phyloP scores from a whole-genome alignment of 1,140 invertebrate species.

The Chrysomallon squamiferum region DNA sequence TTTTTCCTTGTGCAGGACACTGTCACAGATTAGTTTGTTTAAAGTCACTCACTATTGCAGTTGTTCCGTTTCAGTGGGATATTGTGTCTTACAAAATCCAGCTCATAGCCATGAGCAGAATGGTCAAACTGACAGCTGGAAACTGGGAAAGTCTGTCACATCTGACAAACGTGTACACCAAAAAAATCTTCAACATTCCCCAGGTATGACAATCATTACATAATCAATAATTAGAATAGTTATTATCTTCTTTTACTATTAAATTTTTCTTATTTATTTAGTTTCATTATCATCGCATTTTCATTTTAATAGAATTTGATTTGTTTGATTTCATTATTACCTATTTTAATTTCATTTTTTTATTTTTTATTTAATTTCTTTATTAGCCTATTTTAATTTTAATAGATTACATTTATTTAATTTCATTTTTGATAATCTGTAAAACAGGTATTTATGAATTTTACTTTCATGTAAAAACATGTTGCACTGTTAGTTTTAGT shows the following conservation, averaged over 20 bases:
- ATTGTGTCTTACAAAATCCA: conserved; percentile 61
- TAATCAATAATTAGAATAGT: conserved; percentile 4
- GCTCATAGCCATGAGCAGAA: conserved; percentile 57
- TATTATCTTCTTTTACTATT: neutral
- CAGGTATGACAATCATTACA: too few relatives aligned
- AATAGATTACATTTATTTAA: too few relatives aligned
- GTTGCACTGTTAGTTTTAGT: too few relatives aligned
- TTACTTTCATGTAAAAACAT: too few relatives aligned
- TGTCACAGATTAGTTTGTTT: neutral
- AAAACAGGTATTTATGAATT: too few relatives aligned
- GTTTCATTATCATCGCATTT: neutral
- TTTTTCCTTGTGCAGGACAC: neutral
- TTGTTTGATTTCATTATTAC: too few relatives aligned
- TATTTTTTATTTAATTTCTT: too few relatives aligned
- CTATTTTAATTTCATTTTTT: too few relatives aligned
- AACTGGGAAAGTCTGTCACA: conserved; percentile 63
- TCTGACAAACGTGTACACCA: conserved; percentile 61
- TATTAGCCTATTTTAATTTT: too few relatives aligned
- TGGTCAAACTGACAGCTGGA: conserved; percentile 56
- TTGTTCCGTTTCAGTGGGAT: conserved; percentile 65
- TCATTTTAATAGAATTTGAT: too few relatives aligned
- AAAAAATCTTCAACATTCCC: conserved; percentile 55
- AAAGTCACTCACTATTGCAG: conserved; percentile 8
- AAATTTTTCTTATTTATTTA: neutral
- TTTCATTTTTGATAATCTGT: too few relatives aligned